Percentiles rank a stretch among this genome's conserved stretches.
Conservation (phyloP, 2,888 invertebrate genomes). For the Drosophila cracens region DNA sequence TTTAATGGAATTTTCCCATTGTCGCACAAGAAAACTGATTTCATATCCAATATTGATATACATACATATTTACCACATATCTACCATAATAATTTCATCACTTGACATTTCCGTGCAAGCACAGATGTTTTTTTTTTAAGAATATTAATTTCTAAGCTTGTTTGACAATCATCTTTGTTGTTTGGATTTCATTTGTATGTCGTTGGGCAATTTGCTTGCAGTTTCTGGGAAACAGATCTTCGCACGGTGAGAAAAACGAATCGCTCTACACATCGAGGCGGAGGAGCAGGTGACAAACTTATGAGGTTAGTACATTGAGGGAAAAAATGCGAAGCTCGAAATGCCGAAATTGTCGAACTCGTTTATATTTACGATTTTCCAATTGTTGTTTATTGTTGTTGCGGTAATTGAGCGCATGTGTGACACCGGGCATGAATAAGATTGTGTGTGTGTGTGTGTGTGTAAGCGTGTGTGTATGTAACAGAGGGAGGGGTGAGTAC, state of each 20-base stretch:
- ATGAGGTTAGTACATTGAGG: slow-evolving; percentile 54
- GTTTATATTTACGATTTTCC: slow-evolving; percentile 61
- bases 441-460: not conserved
- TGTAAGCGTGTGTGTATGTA: slow-evolving; percentile 7
- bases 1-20: not conserved
- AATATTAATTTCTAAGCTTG: not conserved
- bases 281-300: slow-evolving; percentile 55
- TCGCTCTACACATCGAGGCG: slow-evolving; percentile 84
- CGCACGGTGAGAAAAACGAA: slow-evolving; percentile 90
- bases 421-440: slow-evolving; percentile 12
- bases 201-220: slow-evolving; percentile 49
- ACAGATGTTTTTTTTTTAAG: not conserved
- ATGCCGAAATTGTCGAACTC: slow-evolving; percentile 22
- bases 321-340: not conserved
- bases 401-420: slow-evolving; percentile 66
- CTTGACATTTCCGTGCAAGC: not conserved
- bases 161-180: not conserved
- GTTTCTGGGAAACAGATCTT: slow-evolving; percentile 93
- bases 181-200: slow-evolving; percentile 9
- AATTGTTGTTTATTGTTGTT: slow-evolving; percentile 71
- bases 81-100: not conserved
- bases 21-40: not conserved
- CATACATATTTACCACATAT: not conserved
- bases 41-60: not conserved
- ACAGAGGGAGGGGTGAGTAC: slow-evolving; percentile 13